Conservation (phyloP, 1,140 invertebrate genomes). For the Augochlora pura region DNA sequence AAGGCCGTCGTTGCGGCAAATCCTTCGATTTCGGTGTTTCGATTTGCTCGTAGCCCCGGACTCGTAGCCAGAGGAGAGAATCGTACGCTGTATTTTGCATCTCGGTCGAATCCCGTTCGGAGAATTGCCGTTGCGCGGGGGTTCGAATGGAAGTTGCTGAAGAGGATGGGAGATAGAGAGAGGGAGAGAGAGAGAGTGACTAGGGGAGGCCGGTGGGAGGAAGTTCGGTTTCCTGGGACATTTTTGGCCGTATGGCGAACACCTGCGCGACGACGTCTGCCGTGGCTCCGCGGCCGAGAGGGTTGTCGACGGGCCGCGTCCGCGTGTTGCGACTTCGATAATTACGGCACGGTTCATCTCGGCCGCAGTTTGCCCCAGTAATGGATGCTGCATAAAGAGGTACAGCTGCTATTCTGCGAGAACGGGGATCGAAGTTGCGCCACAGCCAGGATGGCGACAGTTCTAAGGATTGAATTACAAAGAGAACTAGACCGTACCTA, state of each 20-base stretch:
- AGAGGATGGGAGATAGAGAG: neutral
- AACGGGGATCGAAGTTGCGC: conserved; percentile 48
- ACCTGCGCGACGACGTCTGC: conserved; percentile 6
- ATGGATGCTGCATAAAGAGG: conserved; percentile 51
- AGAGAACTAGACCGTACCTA: conserved; percentile 48
- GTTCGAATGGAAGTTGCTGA: neutral
- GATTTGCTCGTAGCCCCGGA: neutral
- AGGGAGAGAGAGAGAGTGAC: too few relatives aligned
- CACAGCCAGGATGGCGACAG: conserved; percentile 30
- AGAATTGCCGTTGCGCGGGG: neutral
- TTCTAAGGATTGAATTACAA: conserved; percentile 49
- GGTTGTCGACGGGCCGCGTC: neutral
- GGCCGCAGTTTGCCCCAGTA: conserved; percentile 42
- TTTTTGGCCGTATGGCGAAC: conserved; percentile 14
- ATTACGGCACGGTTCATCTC: conserved; percentile 54
- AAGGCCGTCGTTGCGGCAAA: neutral
- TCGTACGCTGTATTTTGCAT: neutral
- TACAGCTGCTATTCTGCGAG: conserved; percentile 14
- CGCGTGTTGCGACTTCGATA: conserved; percentile 34
- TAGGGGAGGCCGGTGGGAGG: neutral
- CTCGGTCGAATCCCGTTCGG: neutral
- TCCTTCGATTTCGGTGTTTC: neutral
- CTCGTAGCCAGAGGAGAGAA: neutral
- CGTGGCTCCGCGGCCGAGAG: too few relatives aligned
- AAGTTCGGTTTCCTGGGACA: neutral